Evolutionary conservation across 2,888 invertebrate species (phyloP), one percentile per base, ranked within the genome.

Genomic region (Dione juno): DNA sequence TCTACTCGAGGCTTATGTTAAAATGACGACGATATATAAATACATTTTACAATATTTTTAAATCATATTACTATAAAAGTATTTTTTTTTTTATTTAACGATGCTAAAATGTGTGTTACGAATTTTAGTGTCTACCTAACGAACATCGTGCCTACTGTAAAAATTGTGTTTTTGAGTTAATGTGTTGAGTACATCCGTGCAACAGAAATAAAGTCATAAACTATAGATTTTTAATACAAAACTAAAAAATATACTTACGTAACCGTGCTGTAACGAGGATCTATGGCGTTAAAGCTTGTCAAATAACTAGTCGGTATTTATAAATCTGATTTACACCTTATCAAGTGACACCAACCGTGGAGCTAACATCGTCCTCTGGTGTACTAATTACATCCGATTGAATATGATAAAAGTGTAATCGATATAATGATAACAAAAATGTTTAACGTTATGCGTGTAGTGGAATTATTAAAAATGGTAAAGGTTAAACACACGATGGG

Each of bases 301-400:
- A 43, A 61, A 28, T 7, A 11, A 35, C 45, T 61, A 35, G 35
- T 45, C 45, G 28, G 45, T 43, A 57, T 45, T 57, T 50, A 61
- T 61, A 28, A 35, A 45, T 61, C 28, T 28, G 21, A 61, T 61
- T 45, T 61, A 45, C 35, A 45, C 61, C 48, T 71, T 74, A 74
- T 74, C 73, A 28, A 13, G 37, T 21, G 43, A 52, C 53, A 69
- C 73, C 71, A 74, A 70, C 74, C 79, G 73, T 74, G 58, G 14
- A 67, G 72, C 74, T 74, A 74, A 79, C 78, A 76, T 45, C 72
- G 65, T 66, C 68, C 79, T 75, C 68, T 64, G 70, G 66, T 10
- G 65, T 67, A 72, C 76, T 80, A 78, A 80, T 80, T 78, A 77
- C 69, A 72, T 73, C 64, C 70, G 61, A 74, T 68, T 66, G 16